Conservation (phyloP, 2,888 invertebrate genomes). For the Rhagonycha fulva region DNA sequence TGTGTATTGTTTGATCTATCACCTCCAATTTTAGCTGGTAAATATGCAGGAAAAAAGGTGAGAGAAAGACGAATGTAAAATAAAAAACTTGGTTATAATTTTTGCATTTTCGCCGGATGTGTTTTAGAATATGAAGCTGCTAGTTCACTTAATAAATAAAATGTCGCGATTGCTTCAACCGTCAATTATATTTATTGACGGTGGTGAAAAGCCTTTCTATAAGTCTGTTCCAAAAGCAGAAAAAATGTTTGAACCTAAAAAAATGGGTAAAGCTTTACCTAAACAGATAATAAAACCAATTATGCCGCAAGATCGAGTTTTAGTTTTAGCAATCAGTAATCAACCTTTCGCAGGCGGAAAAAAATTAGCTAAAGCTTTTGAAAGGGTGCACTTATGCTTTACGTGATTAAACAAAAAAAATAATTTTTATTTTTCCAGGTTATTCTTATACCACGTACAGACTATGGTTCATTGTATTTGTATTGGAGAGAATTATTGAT, state of each 20-base stretch:
- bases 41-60: conserved; percentile 68
- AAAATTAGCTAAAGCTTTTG: conserved; percentile 61
- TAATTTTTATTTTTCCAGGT: conserved; percentile 34
- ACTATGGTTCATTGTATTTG: conserved; percentile 63
- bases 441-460: conserved; percentile 56
- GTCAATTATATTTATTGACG: conserved; percentile 71
- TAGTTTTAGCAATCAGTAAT: conserved; percentile 70
- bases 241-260: conserved; percentile 68
- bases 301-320: conserved; percentile 65
- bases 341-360: conserved; percentile 66
- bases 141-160: conserved; percentile 70
- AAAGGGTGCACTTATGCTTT: conserved; percentile 52
- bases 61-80: neutral
- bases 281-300: conserved; percentile 73
- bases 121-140: conserved; percentile 62
- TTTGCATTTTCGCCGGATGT: conserved; percentile 7
- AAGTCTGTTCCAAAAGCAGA: conserved; percentile 68
- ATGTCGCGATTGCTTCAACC: conserved; percentile 72
- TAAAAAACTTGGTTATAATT: neutral
- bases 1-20: conserved; percentile 79
- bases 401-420: neutral
- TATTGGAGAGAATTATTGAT: conserved; percentile 62
- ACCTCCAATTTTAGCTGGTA: conserved; percentile 67
- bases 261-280: conserved; percentile 68
- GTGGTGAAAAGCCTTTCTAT: conserved; percentile 70